Conservation (phyloP, 2,113 vertebrate species). For the Amblyopsis rosae region DNA sequence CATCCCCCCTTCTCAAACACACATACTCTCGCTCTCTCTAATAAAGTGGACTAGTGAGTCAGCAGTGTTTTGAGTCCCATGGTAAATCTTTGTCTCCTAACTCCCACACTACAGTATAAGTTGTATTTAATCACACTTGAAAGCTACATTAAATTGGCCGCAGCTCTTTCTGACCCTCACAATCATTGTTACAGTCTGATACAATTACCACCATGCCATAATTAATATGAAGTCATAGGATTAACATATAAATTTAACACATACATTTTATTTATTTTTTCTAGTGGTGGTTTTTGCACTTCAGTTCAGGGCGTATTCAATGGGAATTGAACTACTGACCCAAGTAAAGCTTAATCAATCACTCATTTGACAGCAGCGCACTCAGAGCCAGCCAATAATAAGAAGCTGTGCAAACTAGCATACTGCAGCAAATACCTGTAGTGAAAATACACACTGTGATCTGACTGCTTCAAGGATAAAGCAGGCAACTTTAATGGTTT, state of each 20-base stretch:
- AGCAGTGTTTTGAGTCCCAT: slow-evolving; percentile 37
- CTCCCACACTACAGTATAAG: slow-evolving; percentile 6
- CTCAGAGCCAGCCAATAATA: neutral
- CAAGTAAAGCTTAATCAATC: no score
- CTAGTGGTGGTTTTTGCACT: no score
- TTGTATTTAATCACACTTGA: slow-evolving; percentile 1
- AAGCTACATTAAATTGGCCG: neutral
- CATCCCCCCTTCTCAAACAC: slow-evolving; percentile 7
- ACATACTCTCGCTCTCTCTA: neutral
- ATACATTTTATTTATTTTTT: neutral
- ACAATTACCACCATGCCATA: no score
- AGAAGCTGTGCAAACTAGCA: neutral
- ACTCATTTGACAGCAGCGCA: no score
- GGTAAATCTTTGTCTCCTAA: slow-evolving; percentile 29
- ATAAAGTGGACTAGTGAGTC: slow-evolving; percentile 46
- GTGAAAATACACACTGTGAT: neutral
- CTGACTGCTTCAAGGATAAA: no score
- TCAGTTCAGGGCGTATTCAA: neutral
- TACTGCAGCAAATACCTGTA: neutral
- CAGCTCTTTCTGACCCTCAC: neutral
- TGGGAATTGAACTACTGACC: neutral
- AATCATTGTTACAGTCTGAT: neutral
- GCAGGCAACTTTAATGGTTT: no score
- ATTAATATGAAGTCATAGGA: no score
- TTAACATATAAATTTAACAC: no score